Percentiles rank a stretch among this genome's conserved stretches.
Conservation (phyloP, 2,888 invertebrate species). For the Thalpophila matura region DNA sequence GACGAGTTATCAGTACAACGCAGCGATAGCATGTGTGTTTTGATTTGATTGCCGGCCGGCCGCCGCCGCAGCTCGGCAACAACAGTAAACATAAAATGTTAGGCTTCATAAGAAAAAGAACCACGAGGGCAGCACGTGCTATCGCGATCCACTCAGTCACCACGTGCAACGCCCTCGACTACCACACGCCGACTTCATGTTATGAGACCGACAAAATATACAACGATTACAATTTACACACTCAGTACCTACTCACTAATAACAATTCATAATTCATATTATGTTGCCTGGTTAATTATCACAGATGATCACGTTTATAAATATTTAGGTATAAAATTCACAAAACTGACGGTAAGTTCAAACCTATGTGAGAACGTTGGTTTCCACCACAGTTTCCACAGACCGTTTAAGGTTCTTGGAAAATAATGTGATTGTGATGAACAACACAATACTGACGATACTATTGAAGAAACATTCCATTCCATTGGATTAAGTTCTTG, state of each 20-base stretch:
- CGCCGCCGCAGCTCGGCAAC: slow-evolving; percentile 63
- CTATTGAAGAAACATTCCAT: slow-evolving; percentile 34
- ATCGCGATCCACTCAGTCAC: slow-evolving; percentile 68
- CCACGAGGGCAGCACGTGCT: slow-evolving; percentile 77
- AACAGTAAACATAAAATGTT: slow-evolving; percentile 61
- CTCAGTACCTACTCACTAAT: slow-evolving; percentile 25
- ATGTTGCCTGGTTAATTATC: slow-evolving; percentile 25
- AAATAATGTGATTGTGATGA: slow-evolving; percentile 36
- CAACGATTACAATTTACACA: slow-evolving; percentile 33
- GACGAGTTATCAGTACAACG: slow-evolving; percentile 63
- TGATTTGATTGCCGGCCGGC: slow-evolving; percentile 64
- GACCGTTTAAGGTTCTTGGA: slow-evolving; percentile 24
- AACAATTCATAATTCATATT: slow-evolving; percentile 27
- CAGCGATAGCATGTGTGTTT: slow-evolving; percentile 63
- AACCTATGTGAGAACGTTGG: neutral
- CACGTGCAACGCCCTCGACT: slow-evolving; percentile 67
- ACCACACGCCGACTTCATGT: slow-evolving; percentile 53
- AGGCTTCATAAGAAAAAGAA: slow-evolving; percentile 65
- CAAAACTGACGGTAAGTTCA: slow-evolving; percentile 11
- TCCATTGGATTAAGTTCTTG: slow-evolving; percentile 35
- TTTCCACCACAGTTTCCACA: slow-evolving; percentile 12
- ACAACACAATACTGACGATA: slow-evolving; percentile 19
- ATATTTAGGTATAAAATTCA: slow-evolving; percentile 30
- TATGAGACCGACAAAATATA: slow-evolving; percentile 47
- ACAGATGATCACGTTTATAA: slow-evolving; percentile 30